Evolutionary conservation across 1,140 invertebrate genomes (phyloP).

Genomic region (Arctopsyche grandis): DNA sequence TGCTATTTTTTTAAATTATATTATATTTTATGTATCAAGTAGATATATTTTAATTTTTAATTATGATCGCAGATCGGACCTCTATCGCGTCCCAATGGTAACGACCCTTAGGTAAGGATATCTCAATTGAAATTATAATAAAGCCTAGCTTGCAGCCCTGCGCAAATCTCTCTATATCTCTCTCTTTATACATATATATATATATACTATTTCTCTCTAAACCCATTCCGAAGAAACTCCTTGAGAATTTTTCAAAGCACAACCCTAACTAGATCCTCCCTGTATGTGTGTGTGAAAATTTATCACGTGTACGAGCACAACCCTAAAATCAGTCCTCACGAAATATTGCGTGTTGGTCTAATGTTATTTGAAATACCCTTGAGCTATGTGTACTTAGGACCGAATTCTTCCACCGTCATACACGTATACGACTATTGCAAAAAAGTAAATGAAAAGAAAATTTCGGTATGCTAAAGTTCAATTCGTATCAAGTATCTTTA

Average conservation of each 20-base stretch:
- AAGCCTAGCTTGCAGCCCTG: constrained; percentile 48
- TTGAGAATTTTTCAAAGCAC: not conserved
- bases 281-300: not conserved
- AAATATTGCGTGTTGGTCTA: constrained; percentile 29
- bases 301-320: not conserved
- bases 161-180: constrained; percentile 38
- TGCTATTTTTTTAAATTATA: not conserved
- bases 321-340: constrained; percentile 26
- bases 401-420: not conserved
- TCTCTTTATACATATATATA: too few relatives aligned
- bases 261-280: not conserved
- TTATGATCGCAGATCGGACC: constrained; percentile 53
- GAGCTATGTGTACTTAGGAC: constrained; percentile 4
- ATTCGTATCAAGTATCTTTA: too few relatives aligned
- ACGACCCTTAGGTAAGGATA: constrained; percentile 53
- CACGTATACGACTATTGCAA: not conserved
- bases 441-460: not conserved
- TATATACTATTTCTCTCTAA: not conserved
- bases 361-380: constrained; percentile 17
- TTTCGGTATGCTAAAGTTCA: too few relatives aligned
- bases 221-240: not conserved
- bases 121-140: constrained; percentile 29
- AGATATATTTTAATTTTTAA: constrained; percentile 30
- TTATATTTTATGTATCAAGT: not conserved
- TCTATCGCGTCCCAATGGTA: constrained; percentile 54